Base-by-base conservation (phyloP, 2,797 vertebrate species). In the Anabacerthia variegaticeps region DNA sequence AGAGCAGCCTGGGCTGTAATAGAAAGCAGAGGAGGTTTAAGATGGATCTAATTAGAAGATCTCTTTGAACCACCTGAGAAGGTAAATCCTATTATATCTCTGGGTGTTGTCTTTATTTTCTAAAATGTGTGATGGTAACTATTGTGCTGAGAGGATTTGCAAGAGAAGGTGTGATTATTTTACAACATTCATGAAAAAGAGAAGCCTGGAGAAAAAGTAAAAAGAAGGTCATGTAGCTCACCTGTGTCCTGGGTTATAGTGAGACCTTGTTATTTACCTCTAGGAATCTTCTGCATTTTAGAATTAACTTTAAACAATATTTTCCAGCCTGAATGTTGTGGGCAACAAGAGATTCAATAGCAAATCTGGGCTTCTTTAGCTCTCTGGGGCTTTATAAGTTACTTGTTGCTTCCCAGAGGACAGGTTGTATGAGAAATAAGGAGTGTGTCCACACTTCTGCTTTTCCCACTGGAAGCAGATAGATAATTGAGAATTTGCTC, bases 31-130 rank as follows among this genome's bases (percentile, higher is more conserved):
- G 36, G 48, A 63, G 7, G 1, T 56, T 62, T 78, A 51, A 82
- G 48, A 71, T 30, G 27, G 56, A 67, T 77, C 11, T 81, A 65
- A 54, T 21, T 32, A 61, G 82, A 79, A 80, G 80, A 91, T 58
- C 32, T 55, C 27, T 84, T 75, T 77, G 85, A 78, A 44, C 46
- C 49, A 89, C 39, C 34, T 77, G 36, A 85, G 37, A 95, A 97
- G 96, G 96, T 96, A 96, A 96, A 85, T 8, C 3, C 12, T 69
- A 18, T 43, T 83, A 16, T 63, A 44, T 13, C 10, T 58, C 48
- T 15, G 12, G 6, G 8, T 61, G 4, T 76, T 14, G 3, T 52
- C 17, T 56, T 94, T 72, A 10, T 88, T 87, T 91, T 75, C 30
- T 54, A 36, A 65, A 79, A 62, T 10, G 17, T 3, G 6, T 6